These are phyloP conservation scores for Lindbergichthys nudifrons DNA, from an alignment of 2,797 vertebrate species.

Conservation along the genomic window DNA sequence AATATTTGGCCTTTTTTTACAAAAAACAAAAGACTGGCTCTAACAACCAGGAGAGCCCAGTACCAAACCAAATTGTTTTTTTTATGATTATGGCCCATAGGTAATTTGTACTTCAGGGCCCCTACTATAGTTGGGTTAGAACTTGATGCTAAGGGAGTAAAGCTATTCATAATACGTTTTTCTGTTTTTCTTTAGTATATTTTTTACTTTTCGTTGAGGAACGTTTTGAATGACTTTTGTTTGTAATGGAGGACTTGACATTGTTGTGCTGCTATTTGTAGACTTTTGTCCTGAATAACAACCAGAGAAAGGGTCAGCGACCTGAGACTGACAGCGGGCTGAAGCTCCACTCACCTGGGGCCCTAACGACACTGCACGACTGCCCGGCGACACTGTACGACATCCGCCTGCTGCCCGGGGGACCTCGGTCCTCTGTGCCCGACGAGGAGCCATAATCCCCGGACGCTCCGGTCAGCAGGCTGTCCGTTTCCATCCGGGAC, in stretches of 20 bases:
- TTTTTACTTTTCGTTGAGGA: not conserved
- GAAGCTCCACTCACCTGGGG: slow-evolving; percentile 62
- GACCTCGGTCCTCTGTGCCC: not conserved
- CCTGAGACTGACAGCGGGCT: not conserved
- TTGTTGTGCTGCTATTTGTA: too few species aligned
- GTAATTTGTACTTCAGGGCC: not conserved
- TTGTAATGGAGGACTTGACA: not conserved
- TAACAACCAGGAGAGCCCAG: too few species aligned
- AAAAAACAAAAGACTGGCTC: too few species aligned
- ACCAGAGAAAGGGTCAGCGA: not conserved
- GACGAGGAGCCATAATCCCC: slow-evolving; percentile 48
- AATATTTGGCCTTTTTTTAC: too few species aligned
- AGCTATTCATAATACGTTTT: too few species aligned
- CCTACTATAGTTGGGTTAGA: not conserved
- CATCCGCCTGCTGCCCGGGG: slow-evolving; percentile 26
- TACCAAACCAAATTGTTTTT: not conserved
- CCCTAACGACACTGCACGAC: slow-evolving; percentile 23
- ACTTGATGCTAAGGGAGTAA: too few species aligned
- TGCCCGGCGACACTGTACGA: slow-evolving; percentile 39
- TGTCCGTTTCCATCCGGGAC: slow-evolving; percentile 79
- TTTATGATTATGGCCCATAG: not conserved
- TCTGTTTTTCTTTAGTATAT: too few species aligned
- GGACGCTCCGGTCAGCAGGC: slow-evolving; percentile 62
- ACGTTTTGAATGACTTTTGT: not conserved
- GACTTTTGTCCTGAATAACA: not conserved